These are phyloP conservation scores for Luscinia megarhynchos DNA, from an alignment of 2,797 vertebrate genomes.

Conservation along the genomic window DNA sequence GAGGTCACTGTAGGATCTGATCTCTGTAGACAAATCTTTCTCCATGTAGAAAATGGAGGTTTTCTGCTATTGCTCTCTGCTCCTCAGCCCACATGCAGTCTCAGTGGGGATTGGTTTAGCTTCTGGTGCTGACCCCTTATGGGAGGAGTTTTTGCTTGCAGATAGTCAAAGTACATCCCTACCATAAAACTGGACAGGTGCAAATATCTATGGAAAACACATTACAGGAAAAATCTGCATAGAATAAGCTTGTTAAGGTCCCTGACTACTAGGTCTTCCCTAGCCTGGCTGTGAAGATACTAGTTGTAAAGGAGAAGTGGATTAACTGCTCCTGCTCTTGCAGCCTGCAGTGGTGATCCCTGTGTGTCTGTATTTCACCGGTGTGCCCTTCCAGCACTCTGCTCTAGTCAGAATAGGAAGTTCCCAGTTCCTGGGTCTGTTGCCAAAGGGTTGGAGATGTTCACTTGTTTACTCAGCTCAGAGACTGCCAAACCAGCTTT, in stretches of 20 bases:
- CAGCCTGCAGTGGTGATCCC: neutral
- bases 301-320: neutral
- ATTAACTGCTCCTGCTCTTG: neutral
- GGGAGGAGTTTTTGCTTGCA: neutral
- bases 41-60: neutral
- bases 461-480: neutral
- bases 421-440: neutral
- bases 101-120: neutral
- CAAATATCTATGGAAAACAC: neutral
- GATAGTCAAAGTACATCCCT: neutral
- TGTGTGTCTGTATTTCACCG: neutral
- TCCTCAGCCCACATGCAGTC: neutral
- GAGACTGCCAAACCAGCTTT: neutral
- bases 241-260: neutral
- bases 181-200: neutral
- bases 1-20: neutral
- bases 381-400: neutral
- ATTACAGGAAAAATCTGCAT: neutral
- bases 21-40: neutral
- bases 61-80: neutral
- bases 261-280: neutral
- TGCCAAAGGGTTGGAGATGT: neutral
- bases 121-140: neutral
- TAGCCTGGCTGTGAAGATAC: neutral
- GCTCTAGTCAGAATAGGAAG: neutral